phyloP scores from a whole-genome alignment of 2,113 vertebrate species.

The Erythrocebus patas region DNA sequence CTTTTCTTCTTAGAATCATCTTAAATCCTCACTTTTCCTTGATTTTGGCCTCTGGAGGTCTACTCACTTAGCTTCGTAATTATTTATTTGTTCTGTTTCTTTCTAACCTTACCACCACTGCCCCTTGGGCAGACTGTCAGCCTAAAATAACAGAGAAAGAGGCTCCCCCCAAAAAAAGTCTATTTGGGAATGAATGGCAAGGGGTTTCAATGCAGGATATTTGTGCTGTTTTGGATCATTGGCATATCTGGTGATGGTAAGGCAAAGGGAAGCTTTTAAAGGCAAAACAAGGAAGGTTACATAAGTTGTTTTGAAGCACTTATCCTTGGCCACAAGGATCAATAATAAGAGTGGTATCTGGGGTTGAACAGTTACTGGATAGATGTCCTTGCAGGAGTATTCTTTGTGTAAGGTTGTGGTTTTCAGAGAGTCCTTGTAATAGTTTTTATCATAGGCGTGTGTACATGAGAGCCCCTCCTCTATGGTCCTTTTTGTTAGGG shows the following conservation, averaged over 20 bases:
- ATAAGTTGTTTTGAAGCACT: background rate
- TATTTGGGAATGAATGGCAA: background rate
- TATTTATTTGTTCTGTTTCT: conserved; percentile 15
- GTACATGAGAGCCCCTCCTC: background rate
- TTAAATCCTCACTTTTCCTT: background rate
- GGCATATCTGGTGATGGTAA: background rate
- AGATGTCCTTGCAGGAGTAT: background rate
- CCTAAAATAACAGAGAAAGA: background rate
- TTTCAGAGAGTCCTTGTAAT: background rate
- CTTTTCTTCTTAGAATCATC: background rate
- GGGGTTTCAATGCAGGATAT: background rate
- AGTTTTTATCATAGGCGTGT: background rate
- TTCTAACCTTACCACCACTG: background rate
- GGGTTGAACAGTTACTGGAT: background rate
- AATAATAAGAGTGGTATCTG: background rate
- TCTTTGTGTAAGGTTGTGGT: background rate
- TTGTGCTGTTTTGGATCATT: background rate
- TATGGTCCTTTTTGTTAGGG: background rate
- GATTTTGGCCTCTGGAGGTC: background rate
- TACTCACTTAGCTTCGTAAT: background rate
- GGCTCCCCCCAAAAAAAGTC: background rate
- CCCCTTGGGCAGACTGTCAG: background rate
- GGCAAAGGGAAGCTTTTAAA: background rate
- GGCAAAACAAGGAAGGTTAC: background rate
- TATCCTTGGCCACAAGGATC: background rate